Evolutionary conservation across 2,888 invertebrate genomes (phyloP).

Genomic region (Chrysolina oricalcia): DNA sequence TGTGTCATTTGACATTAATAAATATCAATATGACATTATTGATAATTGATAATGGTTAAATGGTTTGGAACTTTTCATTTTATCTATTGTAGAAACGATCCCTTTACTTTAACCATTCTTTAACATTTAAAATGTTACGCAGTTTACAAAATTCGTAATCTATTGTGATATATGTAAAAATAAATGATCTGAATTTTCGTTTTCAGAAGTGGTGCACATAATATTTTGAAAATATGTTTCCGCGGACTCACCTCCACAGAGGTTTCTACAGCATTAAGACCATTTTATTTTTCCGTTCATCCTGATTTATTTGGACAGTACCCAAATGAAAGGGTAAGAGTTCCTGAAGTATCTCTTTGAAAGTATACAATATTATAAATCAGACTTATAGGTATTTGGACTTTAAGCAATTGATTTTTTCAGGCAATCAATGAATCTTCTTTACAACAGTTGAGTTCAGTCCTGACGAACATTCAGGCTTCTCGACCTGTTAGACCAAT

Average conservation of each 20-base stretch:
- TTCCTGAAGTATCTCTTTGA: slow-evolving; percentile 21
- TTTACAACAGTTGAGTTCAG: slow-evolving; percentile 88
- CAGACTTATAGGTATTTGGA: too few species aligned
- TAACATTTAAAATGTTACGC: slow-evolving; percentile 26
- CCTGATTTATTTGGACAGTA: slow-evolving; percentile 95
- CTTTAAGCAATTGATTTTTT: slow-evolving; percentile 37
- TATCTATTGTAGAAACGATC: too few species aligned
- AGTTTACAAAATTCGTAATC: slow-evolving; percentile 38
- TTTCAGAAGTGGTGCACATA: slow-evolving; percentile 22
- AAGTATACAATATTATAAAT: too few species aligned
- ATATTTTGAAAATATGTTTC: slow-evolving; percentile 32
- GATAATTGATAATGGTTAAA: too few species aligned
- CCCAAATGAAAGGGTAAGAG: slow-evolving; percentile 87
- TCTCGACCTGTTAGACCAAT: slow-evolving; percentile 76
- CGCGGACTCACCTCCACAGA: slow-evolving; percentile 90
- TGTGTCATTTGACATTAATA: too few species aligned
- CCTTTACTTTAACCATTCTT: too few species aligned
- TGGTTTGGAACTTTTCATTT: too few species aligned
- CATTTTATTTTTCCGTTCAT: slow-evolving; percentile 96
- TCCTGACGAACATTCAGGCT: slow-evolving; percentile 85
- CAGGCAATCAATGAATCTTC: slow-evolving; percentile 93
- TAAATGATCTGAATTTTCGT: neutral
- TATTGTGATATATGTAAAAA: neutral
- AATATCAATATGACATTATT: too few species aligned
- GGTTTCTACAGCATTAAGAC: slow-evolving; percentile 91